Evolutionary conservation across 2,888 invertebrate species (phyloP), one percentile per base, ranked within the genome.

Genomic region (Acrobeloides nanus): DNA sequence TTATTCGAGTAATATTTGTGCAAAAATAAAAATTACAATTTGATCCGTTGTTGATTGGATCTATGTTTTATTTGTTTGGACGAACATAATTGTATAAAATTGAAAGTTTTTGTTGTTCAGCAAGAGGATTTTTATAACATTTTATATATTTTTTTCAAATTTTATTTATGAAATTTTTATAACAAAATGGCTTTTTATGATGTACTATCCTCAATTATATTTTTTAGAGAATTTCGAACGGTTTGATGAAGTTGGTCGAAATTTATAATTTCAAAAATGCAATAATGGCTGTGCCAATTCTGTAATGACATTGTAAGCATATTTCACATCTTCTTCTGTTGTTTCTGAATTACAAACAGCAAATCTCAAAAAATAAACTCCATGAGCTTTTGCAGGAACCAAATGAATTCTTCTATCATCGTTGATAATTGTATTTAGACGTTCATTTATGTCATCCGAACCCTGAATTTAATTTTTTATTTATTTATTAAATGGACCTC

Each of bases 321-420:
- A 74, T 4, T 57, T 49, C 33, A 79, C 61, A 57, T 79, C 76
- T 5, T 64, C 61, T 1, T 64, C 59, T 18, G 68, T 70, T 4
- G 76, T 76, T 27, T 65, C 49, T 5, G 73, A 62, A 18, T 76
- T 73, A 63, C 78, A 78, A 24, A 79, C 62, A 12, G 76, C 77
- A 49, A 79, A 69, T 12, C 79, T 67, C 8, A 79, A 66, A 63
- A 76, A 77, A 62, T 73, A 78, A 4, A 59, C 64, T 6, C 64
- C 75, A 48, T 75, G 73, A 15, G 75, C 61, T 38, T 67, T 69
- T 0, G 76, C 74, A 3, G 79, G 76, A 1, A 78, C 77, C 45
- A 79, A 51, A 55, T 78, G 78, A 26, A 80, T 77, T 23, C 78
- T 61, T 23, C 76, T 73, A 53, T 79, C 78, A 0, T 71, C 66